Percentiles rank a stretch among this genome's conserved stretches.
Conservation (phyloP, 1,140 invertebrate species). For the Fopius arisanus region DNA sequence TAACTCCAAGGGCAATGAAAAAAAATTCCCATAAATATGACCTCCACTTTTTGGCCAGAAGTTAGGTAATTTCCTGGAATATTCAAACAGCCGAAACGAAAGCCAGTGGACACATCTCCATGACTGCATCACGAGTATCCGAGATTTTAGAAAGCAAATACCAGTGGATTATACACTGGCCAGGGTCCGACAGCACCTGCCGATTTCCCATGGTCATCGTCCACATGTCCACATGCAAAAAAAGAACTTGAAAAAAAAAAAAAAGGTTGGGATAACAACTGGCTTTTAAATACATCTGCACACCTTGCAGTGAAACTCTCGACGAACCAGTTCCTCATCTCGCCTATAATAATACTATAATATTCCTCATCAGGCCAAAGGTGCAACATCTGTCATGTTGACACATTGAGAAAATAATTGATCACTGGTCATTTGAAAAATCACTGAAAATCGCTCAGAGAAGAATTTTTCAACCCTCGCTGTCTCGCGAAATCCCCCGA, state of each 20-base stretch:
- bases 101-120: neutral
- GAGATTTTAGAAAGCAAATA: slow-evolving; percentile 14
- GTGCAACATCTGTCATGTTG: neutral
- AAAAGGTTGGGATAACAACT: neutral
- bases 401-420: neutral
- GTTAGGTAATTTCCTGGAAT: no score
- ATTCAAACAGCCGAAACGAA: neutral
- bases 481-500: neutral
- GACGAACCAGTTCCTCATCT: neutral
- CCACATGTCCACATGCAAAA: slow-evolving; percentile 13
- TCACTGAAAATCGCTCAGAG: neutral
- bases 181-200: slow-evolving; percentile 25
- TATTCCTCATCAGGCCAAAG: neutral
- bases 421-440: neutral
- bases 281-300: neutral
- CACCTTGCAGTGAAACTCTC: slow-evolving; percentile 10
- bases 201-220: slow-evolving; percentile 31
- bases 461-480: neutral
- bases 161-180: neutral
- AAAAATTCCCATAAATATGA: no score
- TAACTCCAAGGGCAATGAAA: no score
- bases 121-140: neutral
- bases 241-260: neutral
- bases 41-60: no score
- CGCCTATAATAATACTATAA: neutral